Conservation (phyloP, 2,797 vertebrate species). For the Strix occidentalis region DNA sequence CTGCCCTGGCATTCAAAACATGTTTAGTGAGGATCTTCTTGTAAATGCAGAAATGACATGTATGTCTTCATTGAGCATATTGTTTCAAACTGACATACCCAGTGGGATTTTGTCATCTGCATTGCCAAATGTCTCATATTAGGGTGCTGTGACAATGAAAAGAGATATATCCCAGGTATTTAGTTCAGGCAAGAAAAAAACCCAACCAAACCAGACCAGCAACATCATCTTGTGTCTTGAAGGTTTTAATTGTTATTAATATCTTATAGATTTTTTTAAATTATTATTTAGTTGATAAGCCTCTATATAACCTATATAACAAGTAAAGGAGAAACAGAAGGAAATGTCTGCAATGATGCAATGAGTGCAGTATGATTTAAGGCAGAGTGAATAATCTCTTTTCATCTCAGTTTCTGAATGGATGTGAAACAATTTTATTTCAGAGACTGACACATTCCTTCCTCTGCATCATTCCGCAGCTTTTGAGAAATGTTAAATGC, state of each 20-base stretch:
- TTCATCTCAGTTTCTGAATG: not conserved
- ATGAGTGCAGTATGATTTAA: not conserved
- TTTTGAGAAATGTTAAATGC: not conserved
- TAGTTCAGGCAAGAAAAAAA: not conserved
- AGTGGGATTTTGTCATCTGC: not conserved
- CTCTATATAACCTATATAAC: not conserved
- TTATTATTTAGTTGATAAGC: not conserved
- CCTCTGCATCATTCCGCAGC: not conserved
- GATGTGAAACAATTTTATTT: not conserved
- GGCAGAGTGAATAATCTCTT: not conserved
- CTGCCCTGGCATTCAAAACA: not conserved
- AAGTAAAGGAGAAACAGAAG: not conserved
- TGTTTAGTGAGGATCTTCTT: not conserved
- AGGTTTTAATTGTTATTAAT: not conserved
- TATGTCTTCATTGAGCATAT: not conserved
- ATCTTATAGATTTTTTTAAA: not conserved
- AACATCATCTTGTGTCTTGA: not conserved
- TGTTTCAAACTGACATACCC: not conserved
- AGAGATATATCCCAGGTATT: not conserved
- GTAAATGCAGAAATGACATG: not conserved
- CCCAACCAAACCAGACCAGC: not conserved
- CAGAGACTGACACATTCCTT: not conserved
- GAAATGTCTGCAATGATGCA: not conserved
- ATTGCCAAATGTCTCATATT: not conserved
- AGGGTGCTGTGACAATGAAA: not conserved